Percentiles rank a stretch among this genome's conserved stretches.
These are phyloP conservation scores for Caenorhabditis becei DNA, from an alignment of 2,888 invertebrate species.

Conservation along the genomic window DNA sequence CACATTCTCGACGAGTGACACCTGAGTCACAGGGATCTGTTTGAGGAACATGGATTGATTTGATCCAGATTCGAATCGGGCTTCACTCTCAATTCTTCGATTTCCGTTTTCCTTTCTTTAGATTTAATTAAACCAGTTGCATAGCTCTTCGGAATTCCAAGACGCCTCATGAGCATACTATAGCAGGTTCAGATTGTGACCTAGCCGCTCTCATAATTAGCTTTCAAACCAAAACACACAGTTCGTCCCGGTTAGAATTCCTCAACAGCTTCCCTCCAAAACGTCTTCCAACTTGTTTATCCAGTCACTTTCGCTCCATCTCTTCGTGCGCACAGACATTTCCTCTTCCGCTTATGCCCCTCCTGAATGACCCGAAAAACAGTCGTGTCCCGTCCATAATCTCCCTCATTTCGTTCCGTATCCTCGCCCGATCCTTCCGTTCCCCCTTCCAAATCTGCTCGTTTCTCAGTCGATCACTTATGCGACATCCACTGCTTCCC, in stretches of 20 bases:
- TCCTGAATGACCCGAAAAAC: constrained; percentile 51
- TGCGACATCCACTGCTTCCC: constrained; percentile 51
- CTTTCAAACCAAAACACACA: no score
- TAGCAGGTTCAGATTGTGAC: no score
- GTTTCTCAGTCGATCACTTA: constrained; percentile 16
- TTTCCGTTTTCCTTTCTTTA: background rate
- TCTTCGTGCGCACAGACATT: constrained; percentile 24
- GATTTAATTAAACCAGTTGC: no score
- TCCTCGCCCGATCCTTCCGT: background rate
- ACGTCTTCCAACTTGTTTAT: constrained; percentile 45
- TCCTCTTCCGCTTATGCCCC: constrained; percentile 37
- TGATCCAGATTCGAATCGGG: background rate
- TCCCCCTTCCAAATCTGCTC: constrained; percentile 1
- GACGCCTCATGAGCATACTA: no score
- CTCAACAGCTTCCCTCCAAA: background rate
- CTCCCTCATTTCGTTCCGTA: constrained; percentile 35
- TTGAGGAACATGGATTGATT: constrained; percentile 3
- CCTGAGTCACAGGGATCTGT: background rate
- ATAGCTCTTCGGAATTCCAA: no score
- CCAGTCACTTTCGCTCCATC: constrained; percentile 30
- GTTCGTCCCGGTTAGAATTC: no score
- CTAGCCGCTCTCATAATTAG: no score
- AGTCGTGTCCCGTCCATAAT: constrained; percentile 40
- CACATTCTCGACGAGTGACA: constrained; percentile 9
- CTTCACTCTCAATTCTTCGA: background rate